A percentile compares a stretch with the other conserved stretches of the same genome.
These are phyloP conservation scores for Amblyornis subalaris DNA, from an alignment of 2,113 vertebrate species.

Conservation along the genomic window DNA sequence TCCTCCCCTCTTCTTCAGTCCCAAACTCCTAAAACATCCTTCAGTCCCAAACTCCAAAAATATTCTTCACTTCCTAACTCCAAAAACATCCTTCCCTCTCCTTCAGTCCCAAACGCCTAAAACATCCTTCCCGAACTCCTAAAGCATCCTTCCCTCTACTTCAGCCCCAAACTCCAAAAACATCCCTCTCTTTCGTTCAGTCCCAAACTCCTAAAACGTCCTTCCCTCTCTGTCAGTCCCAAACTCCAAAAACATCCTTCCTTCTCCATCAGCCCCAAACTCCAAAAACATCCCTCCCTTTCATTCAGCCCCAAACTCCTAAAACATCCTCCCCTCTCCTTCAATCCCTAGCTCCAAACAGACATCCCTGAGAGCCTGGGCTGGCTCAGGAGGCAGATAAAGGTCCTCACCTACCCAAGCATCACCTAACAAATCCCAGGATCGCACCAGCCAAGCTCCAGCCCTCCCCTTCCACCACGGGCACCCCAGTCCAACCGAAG, in stretches of 20 bases:
- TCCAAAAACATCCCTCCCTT: too few relatives aligned
- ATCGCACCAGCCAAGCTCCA: background rate
- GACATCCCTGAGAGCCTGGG: background rate
- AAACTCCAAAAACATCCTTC: too few relatives aligned
- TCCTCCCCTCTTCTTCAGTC: too few relatives aligned
- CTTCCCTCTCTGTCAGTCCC: background rate
- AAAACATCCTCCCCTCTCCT: too few relatives aligned
- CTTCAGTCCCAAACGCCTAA: background rate
- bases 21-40: too few relatives aligned
- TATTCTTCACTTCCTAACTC: rapidly evolving
- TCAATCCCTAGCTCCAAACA: too few relatives aligned
- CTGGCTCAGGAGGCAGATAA: background rate
- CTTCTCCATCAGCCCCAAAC: too few relatives aligned
- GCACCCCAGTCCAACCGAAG: background rate
- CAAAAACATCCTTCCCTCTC: background rate
- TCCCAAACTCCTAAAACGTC: background rate
- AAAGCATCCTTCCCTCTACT: rapidly evolving
- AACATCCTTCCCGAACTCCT: background rate
- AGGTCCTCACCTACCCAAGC: background rate
- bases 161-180: rapidly evolving
- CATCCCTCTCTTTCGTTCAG: rapidly evolving
- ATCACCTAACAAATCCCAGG: background rate
- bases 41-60: background rate
- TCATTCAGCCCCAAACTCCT: rapidly evolving
- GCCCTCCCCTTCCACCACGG: background rate